These are phyloP conservation scores for Grallaria varia DNA, from an alignment of 2,113 vertebrate genomes.

Conservation along the genomic window DNA sequence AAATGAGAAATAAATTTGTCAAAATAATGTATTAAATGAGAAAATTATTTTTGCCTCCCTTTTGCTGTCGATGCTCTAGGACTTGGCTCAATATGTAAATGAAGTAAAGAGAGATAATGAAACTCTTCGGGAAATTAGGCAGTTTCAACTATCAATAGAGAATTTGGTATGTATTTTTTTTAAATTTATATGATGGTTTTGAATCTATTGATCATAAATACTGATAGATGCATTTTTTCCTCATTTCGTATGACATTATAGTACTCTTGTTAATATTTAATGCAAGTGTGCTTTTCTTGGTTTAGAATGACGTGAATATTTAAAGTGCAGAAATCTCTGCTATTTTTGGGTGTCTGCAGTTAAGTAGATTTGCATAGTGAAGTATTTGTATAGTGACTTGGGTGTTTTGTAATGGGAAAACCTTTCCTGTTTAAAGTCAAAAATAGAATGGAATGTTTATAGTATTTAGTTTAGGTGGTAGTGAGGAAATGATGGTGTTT, in stretches of 20 bases:
- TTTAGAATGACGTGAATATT: not conserved
- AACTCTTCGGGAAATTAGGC: constrained; percentile 91
- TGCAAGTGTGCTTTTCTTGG: not conserved
- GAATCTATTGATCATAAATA: not conserved
- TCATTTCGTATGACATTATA: not conserved
- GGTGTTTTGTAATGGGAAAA: not conserved
- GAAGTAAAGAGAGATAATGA: constrained; percentile 99
- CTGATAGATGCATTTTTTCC: not conserved
- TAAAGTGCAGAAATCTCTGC: not conserved
- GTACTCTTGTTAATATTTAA: not conserved
- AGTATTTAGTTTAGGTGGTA: not conserved
- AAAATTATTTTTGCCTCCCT: not conserved
- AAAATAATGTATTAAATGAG: not conserved
- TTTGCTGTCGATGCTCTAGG: constrained; percentile 74
- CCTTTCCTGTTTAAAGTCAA: not conserved
- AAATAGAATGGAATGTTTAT: not conserved
- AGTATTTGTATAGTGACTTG: not conserved
- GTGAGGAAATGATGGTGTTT: not conserved
- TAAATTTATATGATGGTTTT: not conserved
- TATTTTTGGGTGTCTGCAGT: not conserved
- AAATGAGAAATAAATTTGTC: not conserved
- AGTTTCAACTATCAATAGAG: constrained; percentile 96
- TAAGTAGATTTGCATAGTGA: not conserved
- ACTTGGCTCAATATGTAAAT: constrained; percentile 97
- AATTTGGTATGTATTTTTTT: constrained; percentile 83